Evolutionary conservation across 1,140 invertebrate genomes (phyloP).

Genomic region (Nilaparvata lugens): DNA sequence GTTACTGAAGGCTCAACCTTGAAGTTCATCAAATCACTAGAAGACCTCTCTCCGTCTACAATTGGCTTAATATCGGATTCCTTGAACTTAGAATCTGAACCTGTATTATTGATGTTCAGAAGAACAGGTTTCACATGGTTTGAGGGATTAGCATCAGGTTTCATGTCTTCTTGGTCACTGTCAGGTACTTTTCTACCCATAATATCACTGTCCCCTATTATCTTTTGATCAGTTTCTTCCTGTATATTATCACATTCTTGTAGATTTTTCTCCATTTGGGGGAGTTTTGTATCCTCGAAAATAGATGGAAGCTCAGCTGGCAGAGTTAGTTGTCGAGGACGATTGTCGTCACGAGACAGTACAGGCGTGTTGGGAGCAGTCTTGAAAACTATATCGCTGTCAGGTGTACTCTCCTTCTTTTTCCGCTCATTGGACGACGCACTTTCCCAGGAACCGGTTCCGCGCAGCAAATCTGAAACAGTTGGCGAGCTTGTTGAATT

Average conservation of each 20-base stretch:
- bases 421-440: background rate
- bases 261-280: background rate
- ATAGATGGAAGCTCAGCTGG: background rate
- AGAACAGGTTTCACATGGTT: too few relatives aligned
- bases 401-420: background rate
- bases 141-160: too few relatives aligned
- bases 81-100: too few relatives aligned
- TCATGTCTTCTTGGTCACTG: too few relatives aligned
- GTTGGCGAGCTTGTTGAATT: background rate
- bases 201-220: too few relatives aligned
- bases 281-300: background rate
- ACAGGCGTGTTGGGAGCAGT: constrained; percentile 14
- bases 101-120: too few relatives aligned
- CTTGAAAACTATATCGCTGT: constrained; percentile 10
- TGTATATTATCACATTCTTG: background rate
- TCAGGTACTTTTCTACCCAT: too few relatives aligned
- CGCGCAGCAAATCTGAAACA: background rate
- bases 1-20: too few relatives aligned
- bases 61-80: too few relatives aligned
- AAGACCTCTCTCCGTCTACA: too few relatives aligned
- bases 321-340: background rate
- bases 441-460: background rate
- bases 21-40: too few relatives aligned
- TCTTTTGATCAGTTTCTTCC: too few relatives aligned
- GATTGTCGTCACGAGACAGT: background rate